A percentile compares a stretch with the other conserved stretches of the same genome.
Evolutionary conservation across 2,888 invertebrate genomes (phyloP).

Genomic region (Elegia similella): DNA sequence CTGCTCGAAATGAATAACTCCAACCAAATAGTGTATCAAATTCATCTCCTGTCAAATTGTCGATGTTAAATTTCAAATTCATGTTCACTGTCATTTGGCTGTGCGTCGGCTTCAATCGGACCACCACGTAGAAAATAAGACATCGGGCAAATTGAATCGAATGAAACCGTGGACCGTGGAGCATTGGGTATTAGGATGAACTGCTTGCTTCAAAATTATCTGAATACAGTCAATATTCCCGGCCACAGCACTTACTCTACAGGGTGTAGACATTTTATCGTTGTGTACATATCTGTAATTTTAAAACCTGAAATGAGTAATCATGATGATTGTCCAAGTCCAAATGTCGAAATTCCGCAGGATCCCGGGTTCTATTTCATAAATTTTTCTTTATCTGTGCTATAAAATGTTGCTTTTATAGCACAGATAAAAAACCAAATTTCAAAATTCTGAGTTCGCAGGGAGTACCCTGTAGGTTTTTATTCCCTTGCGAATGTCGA

Average conservation of each 20-base stretch:
- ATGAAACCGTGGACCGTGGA: constrained; percentile 50
- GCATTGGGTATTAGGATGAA: constrained; percentile 61
- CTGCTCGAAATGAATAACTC: too few species aligned
- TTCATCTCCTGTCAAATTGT: constrained; percentile 3
- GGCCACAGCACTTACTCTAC: constrained; percentile 35
- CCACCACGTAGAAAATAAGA: constrained; percentile 77
- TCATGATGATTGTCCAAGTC: too few species aligned
- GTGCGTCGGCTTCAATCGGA: constrained; percentile 34
- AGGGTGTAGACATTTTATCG: constrained; percentile 36
- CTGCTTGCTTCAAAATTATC: constrained; percentile 61
- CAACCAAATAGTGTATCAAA: not conserved
- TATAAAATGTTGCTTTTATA: too few species aligned
- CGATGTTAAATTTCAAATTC: constrained; percentile 8
- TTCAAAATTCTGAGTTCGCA: too few species aligned
- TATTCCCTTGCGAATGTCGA: too few species aligned
- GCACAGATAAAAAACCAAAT: too few species aligned
- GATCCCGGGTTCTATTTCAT: too few species aligned
- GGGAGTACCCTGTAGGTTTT: too few species aligned
- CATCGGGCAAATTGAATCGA: constrained; percentile 71
- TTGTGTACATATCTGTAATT: too few species aligned
- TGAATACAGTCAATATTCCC: constrained; percentile 58
- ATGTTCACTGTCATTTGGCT: constrained; percentile 5
- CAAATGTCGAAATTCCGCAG: too few species aligned
- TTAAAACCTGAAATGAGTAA: too few species aligned
- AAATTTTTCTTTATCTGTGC: too few species aligned